Conservation (phyloP, 2,113 vertebrate genomes). For the Mus spicilegus region DNA sequence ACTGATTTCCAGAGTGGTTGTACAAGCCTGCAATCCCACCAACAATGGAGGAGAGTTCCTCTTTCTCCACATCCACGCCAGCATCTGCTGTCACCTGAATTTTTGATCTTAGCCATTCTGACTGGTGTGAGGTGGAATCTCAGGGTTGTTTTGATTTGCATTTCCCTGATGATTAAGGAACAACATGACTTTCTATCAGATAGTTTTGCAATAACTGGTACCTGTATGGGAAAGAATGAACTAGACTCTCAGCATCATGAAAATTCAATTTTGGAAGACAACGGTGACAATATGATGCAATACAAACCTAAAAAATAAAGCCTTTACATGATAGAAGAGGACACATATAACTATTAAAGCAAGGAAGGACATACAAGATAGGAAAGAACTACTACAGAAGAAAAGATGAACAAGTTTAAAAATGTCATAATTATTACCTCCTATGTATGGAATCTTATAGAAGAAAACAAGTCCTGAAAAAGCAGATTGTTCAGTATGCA, state of each 20-base stretch:
- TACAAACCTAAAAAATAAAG: constrained; percentile 15
- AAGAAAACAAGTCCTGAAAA: constrained; percentile 11
- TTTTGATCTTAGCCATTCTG: no score
- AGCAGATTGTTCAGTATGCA: neutral
- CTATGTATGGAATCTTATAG: neutral
- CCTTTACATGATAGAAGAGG: neutral
- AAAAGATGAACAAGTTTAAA: neutral
- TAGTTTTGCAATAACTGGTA: neutral
- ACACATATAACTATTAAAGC: neutral
- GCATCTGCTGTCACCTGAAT: no score
- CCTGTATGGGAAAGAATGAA: neutral
- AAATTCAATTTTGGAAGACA: neutral
- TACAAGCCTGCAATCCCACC: no score
- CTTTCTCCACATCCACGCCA: no score
- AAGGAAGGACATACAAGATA: neutral
- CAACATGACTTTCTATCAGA: neutral
- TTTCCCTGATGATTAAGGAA: no score
- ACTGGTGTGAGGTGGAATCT: no score
- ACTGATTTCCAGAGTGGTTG: no score
- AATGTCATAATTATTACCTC: neutral
- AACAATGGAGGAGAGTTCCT: no score
- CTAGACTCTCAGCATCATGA: neutral
- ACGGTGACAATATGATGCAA: neutral
- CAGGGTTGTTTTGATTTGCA: no score
- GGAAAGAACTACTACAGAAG: neutral